Evolutionary conservation across 2,888 invertebrate genomes (phyloP).

Genomic region (Drosophila picticornis): DNA sequence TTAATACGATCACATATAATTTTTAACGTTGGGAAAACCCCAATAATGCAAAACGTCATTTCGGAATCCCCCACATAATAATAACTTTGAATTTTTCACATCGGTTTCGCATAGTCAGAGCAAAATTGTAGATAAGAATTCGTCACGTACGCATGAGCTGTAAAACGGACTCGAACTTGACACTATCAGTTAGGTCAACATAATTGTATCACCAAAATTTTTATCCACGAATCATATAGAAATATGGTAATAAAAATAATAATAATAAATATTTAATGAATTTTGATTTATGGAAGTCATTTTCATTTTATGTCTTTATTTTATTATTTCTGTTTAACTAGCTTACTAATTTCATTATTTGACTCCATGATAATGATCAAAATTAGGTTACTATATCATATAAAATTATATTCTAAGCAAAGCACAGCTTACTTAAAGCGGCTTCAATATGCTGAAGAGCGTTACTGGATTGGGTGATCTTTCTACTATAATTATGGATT

Average conservation of each 20-base stretch:
- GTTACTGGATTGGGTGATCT: background rate
- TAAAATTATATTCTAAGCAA: background rate
- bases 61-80: conserved; percentile 17
- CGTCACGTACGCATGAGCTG: conserved; percentile 21
- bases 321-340: background rate
- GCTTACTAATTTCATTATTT: background rate
- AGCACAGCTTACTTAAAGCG: background rate
- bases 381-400: background rate
- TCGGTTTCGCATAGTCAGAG: conserved; percentile 1
- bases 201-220: conserved; percentile 8
- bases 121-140: conserved; percentile 23
- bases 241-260: background rate
- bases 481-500: background rate
- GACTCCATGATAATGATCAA: background rate
- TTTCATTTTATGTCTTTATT: background rate
- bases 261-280: background rate
- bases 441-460: background rate
- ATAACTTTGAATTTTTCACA: conserved; percentile 1
- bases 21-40: conserved; percentile 8
- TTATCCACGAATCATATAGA: background rate
- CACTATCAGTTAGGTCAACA: conserved; percentile 14
- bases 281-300: background rate
- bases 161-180: conserved; percentile 9
- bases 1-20: background rate
- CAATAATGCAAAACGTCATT: conserved; percentile 6